These are phyloP conservation scores for Biston betularia DNA, from an alignment of 2,888 invertebrate species.

Conservation along the genomic window DNA sequence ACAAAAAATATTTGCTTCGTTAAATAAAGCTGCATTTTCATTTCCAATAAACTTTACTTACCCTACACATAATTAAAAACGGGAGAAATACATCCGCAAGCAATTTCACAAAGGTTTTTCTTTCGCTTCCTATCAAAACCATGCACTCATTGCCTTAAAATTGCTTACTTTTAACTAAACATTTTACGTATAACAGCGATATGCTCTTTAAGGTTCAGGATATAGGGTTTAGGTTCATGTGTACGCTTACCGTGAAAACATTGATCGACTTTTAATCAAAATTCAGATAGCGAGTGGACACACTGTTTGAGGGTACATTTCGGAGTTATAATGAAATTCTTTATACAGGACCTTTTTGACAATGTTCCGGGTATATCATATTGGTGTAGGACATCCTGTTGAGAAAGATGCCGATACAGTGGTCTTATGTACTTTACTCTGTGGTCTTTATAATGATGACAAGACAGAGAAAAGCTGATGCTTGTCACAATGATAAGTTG, in stretches of 20 bases:
- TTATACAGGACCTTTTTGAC: slow-evolving; percentile 34
- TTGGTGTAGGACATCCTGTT: slow-evolving; percentile 4
- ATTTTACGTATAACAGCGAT: not conserved
- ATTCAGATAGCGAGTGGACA: slow-evolving; percentile 34
- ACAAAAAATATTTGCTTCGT: not conserved
- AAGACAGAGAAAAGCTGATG: too few species aligned
- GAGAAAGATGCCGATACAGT: slow-evolving; percentile 4
- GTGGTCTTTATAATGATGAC: too few species aligned
- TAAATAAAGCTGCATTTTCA: not conserved
- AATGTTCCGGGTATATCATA: slow-evolving; percentile 23
- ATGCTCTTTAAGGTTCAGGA: not conserved
- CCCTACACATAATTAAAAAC: not conserved
- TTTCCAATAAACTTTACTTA: not conserved
- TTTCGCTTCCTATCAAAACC: not conserved
- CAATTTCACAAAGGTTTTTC: not conserved
- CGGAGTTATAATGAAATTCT: slow-evolving; percentile 35
- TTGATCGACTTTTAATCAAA: slow-evolving; percentile 38
- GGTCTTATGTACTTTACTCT: not conserved
- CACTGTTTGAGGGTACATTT: slow-evolving; percentile 24
- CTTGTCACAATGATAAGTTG: too few species aligned
- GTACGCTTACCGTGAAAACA: not conserved
- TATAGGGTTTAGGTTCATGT: slow-evolving; percentile 11
- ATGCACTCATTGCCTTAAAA: not conserved
- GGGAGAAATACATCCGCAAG: not conserved
- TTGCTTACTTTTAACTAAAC: not conserved